Evolutionary conservation across 1,140 invertebrate genomes (phyloP), one percentile per base, ranked within the genome.

Genomic region (Bathynomus jamesi): DNA sequence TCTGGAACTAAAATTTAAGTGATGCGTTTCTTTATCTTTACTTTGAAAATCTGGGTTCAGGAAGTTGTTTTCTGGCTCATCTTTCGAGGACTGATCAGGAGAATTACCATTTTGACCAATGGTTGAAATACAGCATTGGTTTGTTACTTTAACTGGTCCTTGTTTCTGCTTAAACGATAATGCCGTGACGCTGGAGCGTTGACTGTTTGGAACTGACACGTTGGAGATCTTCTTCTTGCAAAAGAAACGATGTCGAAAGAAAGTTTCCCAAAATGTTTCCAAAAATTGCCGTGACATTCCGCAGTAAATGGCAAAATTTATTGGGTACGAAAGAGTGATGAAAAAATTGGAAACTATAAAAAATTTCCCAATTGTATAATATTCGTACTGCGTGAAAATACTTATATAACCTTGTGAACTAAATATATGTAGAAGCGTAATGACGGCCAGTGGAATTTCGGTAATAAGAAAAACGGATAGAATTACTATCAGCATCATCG

Each of bases 291-390:
- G 85, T 62, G 91, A 93, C 94, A 96, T 96, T 4, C 93, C 93
- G 81, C 94, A 96, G 81, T 97, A 97, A 73, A 97, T 96, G 67
- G 93, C 93, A 79, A 97, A 97, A 82, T 96, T 95, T 68, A 96
- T 89, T 0, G 94, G 94, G 82, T 96, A 96, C 24, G 90, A 92
- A 7, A 95, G 85, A 61, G 94, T 90, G 74, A 97, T 92, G 81
- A 93, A 91, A 82, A 96, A 93, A 83, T 95, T 95, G 0, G 91
- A 93, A 77, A 95, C 87, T 24, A 96, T 82, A 61, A 96, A 90
- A 70, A 93, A 87, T 8, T 90, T 87, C 81, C 94, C 93, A n/a
- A 91, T 89, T 53, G 93, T 86, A 65, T 87, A 81, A 78, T 94
- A 94, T 80, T 94, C 87, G 0, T 93, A 81, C 3, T 72, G 29